A percentile compares a stretch with the other conserved stretches of the same genome.
phyloP scores from a whole-genome alignment of 1,140 invertebrate genomes.

The Drosophila obscura region DNA sequence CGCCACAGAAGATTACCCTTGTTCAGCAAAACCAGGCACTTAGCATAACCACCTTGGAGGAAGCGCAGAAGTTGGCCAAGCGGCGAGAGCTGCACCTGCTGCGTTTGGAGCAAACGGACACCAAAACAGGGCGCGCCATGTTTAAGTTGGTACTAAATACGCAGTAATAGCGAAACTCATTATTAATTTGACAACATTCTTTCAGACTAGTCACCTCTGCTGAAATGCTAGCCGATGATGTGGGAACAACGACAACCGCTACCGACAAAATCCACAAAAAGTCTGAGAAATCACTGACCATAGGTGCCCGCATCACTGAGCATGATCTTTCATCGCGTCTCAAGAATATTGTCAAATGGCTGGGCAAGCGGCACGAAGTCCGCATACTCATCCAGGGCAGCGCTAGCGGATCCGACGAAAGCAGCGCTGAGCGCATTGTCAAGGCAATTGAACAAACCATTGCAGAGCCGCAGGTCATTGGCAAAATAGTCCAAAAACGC shows the following conservation, averaged over 20 bases:
- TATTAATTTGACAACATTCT: neutral
- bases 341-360: slow-evolving; percentile 87
- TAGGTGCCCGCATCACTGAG: slow-evolving; percentile 86
- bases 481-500: slow-evolving; percentile 86
- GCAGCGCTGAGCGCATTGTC: slow-evolving; percentile 83
- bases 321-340: slow-evolving; percentile 87
- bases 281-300: slow-evolving; percentile 86
- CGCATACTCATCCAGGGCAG: slow-evolving; percentile 85
- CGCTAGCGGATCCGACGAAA: slow-evolving; percentile 80
- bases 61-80: slow-evolving; percentile 87
- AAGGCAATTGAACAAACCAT: slow-evolving; percentile 85
- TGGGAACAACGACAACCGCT: slow-evolving; percentile 12
- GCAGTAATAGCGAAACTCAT: neutral
- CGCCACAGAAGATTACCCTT: slow-evolving; percentile 84
- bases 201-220: slow-evolving; percentile 64
- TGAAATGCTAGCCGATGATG: slow-evolving; percentile 68
- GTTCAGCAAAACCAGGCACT: slow-evolving; percentile 84
- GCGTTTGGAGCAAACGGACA: slow-evolving; percentile 87
- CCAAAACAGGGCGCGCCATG: slow-evolving; percentile 86
- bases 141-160: slow-evolving; percentile 84
- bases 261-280: slow-evolving; percentile 50
- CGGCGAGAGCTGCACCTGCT: slow-evolving; percentile 87
- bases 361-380: slow-evolving; percentile 87
- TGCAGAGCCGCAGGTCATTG: slow-evolving; percentile 84
- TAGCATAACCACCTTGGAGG: slow-evolving; percentile 84